phyloP scores from a whole-genome alignment of 2,888 invertebrate genomes.

The Odontocolon sp. region DNA sequence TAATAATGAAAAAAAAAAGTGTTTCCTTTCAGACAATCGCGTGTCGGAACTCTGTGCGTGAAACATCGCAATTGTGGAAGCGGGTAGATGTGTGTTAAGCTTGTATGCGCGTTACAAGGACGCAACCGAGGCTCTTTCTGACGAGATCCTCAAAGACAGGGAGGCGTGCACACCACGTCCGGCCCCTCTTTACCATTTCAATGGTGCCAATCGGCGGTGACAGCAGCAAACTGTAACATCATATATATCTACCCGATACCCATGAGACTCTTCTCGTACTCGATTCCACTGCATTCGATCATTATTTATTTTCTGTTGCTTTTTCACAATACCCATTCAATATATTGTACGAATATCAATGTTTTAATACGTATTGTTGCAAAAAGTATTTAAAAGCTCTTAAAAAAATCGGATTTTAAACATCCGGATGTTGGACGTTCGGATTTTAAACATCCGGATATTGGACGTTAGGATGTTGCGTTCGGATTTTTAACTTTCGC shows the following conservation, averaged over 20 bases:
- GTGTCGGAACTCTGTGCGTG: slow-evolving; percentile 50
- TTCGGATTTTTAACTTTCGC: too few relatives aligned
- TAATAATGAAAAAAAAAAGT: slow-evolving; percentile 7
- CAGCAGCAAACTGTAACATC: slow-evolving; percentile 71
- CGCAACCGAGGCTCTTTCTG: slow-evolving; percentile 48
- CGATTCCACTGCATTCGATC: slow-evolving; percentile 4
- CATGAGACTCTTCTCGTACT: slow-evolving; percentile 73
- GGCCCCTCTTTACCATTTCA: slow-evolving; percentile 77
- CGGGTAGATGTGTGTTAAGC: neutral
- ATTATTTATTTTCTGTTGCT: slow-evolving; percentile 18
- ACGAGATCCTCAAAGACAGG: slow-evolving; percentile 69
- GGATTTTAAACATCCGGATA: too few relatives aligned
- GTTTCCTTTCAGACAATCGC: slow-evolving; percentile 40
- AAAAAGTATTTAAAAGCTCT: neutral
- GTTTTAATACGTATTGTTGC: neutral
- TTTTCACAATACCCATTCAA: slow-evolving; percentile 1
- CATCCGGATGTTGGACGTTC: too few relatives aligned
- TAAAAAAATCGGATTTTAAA: too few relatives aligned
- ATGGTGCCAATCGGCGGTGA: slow-evolving; percentile 74
- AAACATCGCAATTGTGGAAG: slow-evolving; percentile 43
- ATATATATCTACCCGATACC: slow-evolving; percentile 72
- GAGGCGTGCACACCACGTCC: slow-evolving; percentile 70
- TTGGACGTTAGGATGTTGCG: too few relatives aligned
- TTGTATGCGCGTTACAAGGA: slow-evolving; percentile 51
- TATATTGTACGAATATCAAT: slow-evolving; percentile 10